These are phyloP conservation scores for Scaptomyza hsui DNA, from an alignment of 1,140 invertebrate genomes.

Conservation along the genomic window DNA sequence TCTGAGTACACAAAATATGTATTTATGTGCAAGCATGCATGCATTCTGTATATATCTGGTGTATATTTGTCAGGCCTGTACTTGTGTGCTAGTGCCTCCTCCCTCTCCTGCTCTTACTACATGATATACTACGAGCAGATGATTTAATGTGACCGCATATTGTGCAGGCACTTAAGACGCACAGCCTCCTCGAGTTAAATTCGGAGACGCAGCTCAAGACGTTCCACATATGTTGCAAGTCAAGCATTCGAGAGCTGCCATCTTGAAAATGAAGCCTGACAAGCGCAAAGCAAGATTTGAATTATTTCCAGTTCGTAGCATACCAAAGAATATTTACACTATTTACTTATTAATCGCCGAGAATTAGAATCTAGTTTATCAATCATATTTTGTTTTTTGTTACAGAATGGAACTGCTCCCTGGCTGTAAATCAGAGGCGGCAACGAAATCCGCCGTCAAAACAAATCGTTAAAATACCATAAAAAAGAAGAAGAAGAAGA, in stretches of 20 bases:
- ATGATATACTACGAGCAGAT: slow-evolving; percentile 79
- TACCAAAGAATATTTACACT: background rate
- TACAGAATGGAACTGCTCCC: slow-evolving; percentile 26
- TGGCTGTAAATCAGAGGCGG: slow-evolving; percentile 58
- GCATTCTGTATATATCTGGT: slow-evolving; percentile 4
- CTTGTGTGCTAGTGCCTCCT: slow-evolving; percentile 41
- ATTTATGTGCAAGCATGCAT: background rate
- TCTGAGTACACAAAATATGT: slow-evolving; percentile 6
- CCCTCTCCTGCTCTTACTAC: slow-evolving; percentile 40
- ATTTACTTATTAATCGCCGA: background rate
- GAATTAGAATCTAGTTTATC: background rate
- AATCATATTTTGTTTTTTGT: slow-evolving; percentile 1
- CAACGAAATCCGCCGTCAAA: slow-evolving; percentile 74
- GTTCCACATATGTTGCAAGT: slow-evolving; percentile 68
- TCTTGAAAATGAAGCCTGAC: slow-evolving; percentile 63
- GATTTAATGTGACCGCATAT: slow-evolving; percentile 79
- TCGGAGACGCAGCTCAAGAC: slow-evolving; percentile 31
- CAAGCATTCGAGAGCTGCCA: slow-evolving; percentile 56
- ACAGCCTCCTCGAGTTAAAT: slow-evolving; percentile 37
- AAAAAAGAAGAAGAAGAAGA: slow-evolving; percentile 35
- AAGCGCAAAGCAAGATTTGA: slow-evolving; percentile 12
- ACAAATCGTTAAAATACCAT: slow-evolving; percentile 83
- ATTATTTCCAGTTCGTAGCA: slow-evolving; percentile 12
- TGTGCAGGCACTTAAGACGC: slow-evolving; percentile 66
- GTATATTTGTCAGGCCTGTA: slow-evolving; percentile 63